Conservation (phyloP, 1,140 invertebrate genomes). For the Drosophila ficusphila region DNA sequence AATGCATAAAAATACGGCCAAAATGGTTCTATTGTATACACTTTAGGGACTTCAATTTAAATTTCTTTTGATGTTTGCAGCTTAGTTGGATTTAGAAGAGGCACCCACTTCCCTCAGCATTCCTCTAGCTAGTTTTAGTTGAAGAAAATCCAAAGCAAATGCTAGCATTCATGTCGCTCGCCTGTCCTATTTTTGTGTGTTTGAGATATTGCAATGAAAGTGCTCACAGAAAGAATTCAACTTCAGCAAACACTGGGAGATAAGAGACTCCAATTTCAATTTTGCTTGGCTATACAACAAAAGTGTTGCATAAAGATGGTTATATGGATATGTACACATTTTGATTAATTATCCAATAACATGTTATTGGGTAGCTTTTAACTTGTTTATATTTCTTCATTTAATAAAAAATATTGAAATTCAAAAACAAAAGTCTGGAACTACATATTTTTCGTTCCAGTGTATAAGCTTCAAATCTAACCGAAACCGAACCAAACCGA, state of each 20-base stretch:
- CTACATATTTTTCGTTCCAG: background rate
- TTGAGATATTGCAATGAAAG: constrained; percentile 54
- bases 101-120: background rate
- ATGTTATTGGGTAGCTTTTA: too few species aligned
- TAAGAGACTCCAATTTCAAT: background rate
- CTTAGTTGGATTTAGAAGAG: constrained; percentile 53
- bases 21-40: constrained; percentile 55
- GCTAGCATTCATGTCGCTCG: constrained; percentile 56
- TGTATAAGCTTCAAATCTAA: constrained; percentile 14
- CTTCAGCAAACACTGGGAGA: background rate
- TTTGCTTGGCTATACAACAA: background rate
- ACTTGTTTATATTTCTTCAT: too few species aligned
- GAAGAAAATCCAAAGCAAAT: constrained; percentile 44
- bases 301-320: too few species aligned
- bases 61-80: constrained; percentile 66
- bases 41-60: constrained; percentile 67
- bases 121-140: constrained; percentile 33
- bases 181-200: constrained; percentile 33
- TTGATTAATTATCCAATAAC: too few species aligned
- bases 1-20: too few species aligned
- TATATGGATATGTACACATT: too few species aligned
- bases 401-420: background rate
- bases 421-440: too few species aligned
- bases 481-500: constrained; percentile 26
- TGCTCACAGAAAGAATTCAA: constrained; percentile 22